These are phyloP conservation scores for Sminthurides aquaticus DNA, from an alignment of 2,888 invertebrate genomes.

Conservation along the genomic window DNA sequence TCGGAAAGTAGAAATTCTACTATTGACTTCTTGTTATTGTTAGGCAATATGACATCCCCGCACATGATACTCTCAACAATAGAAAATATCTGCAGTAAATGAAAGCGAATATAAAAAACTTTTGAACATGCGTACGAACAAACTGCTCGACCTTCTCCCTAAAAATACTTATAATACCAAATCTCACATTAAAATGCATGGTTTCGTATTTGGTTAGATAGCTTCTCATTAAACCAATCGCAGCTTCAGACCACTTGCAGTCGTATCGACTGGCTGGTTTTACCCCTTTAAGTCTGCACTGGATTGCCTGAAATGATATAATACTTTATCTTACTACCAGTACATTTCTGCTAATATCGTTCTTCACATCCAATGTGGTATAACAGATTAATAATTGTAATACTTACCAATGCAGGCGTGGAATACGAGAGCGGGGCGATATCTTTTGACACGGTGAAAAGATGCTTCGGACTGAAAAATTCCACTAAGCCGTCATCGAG, in stretches of 20 bases:
- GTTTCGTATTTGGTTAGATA: no score
- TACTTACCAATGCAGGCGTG: not conserved
- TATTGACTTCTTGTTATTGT: not conserved
- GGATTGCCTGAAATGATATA: constrained; percentile 29
- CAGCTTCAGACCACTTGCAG: constrained; percentile 25
- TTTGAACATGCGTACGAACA: no score
- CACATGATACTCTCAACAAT: constrained; percentile 67
- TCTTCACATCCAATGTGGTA: no score
- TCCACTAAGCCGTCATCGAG: not conserved
- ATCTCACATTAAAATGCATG: no score
- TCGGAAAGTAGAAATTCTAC: constrained; percentile 51
- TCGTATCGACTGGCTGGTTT: constrained; percentile 26
- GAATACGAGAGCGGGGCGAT: not conserved
- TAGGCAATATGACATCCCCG: constrained; percentile 54
- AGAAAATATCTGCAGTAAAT: constrained; percentile 58
- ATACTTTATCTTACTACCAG: no score
- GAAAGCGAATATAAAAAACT: no score
- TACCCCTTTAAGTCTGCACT: constrained; percentile 27
- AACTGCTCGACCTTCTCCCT: no score
- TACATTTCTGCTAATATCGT: no score
- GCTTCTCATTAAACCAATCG: not conserved
- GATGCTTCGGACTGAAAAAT: not conserved
- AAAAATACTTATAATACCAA: no score
- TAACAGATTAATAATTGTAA: no score
- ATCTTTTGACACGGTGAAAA: not conserved